Conservation (phyloP, 2,888 invertebrate genomes). For the Formica aserva region DNA sequence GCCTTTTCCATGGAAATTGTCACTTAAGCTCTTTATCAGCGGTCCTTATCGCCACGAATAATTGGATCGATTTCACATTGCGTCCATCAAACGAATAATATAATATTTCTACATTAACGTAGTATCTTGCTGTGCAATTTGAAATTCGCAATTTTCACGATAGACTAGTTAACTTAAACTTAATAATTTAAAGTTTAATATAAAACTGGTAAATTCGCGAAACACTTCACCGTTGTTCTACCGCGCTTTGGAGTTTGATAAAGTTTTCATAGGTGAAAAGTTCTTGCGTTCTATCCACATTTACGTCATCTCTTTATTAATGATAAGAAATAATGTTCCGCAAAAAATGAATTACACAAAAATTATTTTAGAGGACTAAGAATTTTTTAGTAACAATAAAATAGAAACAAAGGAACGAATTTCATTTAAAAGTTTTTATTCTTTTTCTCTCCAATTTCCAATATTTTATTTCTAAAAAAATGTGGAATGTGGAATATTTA, state of each 20-base stretch:
- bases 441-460: background rate
- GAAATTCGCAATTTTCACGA: conserved; percentile 25
- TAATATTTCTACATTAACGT: conserved; percentile 1
- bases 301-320: conserved; percentile 13
- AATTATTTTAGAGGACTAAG: background rate
- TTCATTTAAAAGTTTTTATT: conserved; percentile 24
- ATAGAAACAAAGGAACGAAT: background rate
- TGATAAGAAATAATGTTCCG: background rate
- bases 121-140: background rate
- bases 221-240: conserved; percentile 10
- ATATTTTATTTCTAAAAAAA: conserved; percentile 7
- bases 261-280: conserved; percentile 40
- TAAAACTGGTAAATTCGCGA: conserved; percentile 34
- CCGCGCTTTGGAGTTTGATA: conserved; percentile 21
- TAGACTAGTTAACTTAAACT: conserved; percentile 25
- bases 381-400: background rate
- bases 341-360: conserved; percentile 21
- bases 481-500: background rate
- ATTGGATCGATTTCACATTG: conserved; percentile 13
- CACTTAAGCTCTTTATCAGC: conserved; percentile 1
- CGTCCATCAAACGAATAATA: background rate
- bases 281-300: background rate
- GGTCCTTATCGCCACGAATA: conserved; percentile 2
- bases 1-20: conserved; percentile 2
- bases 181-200: conserved; percentile 29